These are phyloP conservation scores for Pyralis farinalis DNA, from an alignment of 2,888 invertebrate genomes.

Conservation along the genomic window DNA sequence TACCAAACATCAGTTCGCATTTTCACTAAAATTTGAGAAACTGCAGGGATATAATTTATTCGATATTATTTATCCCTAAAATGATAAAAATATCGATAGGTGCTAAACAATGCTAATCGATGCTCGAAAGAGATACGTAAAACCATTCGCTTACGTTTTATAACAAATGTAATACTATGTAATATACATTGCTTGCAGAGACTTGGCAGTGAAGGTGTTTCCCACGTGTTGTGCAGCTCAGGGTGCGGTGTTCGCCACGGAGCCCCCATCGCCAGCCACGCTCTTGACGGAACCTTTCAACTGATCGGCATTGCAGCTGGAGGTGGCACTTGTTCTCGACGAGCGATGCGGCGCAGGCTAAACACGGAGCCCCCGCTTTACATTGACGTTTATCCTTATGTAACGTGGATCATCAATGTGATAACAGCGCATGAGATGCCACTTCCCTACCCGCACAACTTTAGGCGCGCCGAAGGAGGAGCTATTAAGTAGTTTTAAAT, in stretches of 20 bases:
- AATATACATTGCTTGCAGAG: constrained; percentile 35
- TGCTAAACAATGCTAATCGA: too few species aligned
- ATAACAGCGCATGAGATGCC: constrained; percentile 57
- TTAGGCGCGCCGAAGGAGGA: constrained; percentile 41
- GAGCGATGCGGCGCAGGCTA: constrained; percentile 46
- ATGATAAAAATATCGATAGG: too few species aligned
- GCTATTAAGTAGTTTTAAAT: constrained; percentile 28
- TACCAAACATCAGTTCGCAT: too few species aligned
- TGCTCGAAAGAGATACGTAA: too few species aligned
- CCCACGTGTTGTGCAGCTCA: constrained; percentile 59
- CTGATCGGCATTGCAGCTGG: constrained; percentile 56
- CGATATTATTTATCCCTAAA: too few species aligned
- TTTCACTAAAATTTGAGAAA: too few species aligned
- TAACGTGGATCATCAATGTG: constrained; percentile 58
- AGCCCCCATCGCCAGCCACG: constrained; percentile 56
- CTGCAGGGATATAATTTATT: too few species aligned
- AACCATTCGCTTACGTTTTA: too few species aligned
- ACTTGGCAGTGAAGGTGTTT: constrained; percentile 51
- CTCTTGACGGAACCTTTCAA: constrained; percentile 49
- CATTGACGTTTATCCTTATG: constrained; percentile 62
- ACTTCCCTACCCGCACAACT: constrained; percentile 49
- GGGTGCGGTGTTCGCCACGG: constrained; percentile 63
- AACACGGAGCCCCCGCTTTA: constrained; percentile 58
- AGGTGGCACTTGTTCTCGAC: constrained; percentile 43
- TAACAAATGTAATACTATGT: too few species aligned